Conservation (phyloP, 2,888 invertebrate genomes). For the Aleiodes alternator region DNA sequence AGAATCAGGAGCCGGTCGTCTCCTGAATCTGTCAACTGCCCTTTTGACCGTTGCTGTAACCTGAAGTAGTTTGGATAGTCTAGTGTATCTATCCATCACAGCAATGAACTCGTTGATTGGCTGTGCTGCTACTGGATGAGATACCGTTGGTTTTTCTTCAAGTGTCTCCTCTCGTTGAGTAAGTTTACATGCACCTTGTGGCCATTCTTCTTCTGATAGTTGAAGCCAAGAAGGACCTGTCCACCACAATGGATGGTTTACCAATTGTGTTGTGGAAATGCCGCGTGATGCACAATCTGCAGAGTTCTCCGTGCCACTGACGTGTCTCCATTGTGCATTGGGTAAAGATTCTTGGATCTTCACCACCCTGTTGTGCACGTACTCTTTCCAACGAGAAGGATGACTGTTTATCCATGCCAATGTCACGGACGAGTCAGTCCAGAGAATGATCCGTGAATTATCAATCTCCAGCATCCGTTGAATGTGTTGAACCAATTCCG, state of each 20-base stretch:
- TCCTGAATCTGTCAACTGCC: not conserved
- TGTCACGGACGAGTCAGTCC: constrained; percentile 59
- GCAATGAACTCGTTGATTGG: not conserved
- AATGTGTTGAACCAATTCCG: not conserved
- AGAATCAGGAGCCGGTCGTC: not conserved
- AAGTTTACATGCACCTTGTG: not conserved
- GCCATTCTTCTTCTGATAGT: not conserved
- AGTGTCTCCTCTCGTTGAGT: not conserved
- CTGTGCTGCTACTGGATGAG: not conserved
- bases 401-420: constrained; percentile 55
- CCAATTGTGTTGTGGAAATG: constrained; percentile 23
- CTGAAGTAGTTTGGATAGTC: not conserved
- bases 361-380: constrained; percentile 59
- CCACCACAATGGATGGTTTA: constrained; percentile 36
- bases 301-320: constrained; percentile 56
- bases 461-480: not conserved
- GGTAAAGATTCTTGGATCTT: constrained; percentile 55
- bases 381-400: constrained; percentile 57
- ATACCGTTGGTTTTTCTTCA: not conserved
- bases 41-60: not conserved
- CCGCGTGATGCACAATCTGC: constrained; percentile 62
- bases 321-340: constrained; percentile 56
- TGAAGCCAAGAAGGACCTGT: constrained; percentile 46
- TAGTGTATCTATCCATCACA: too few species aligned
- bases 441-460: constrained; percentile 28